These are phyloP conservation scores for Platygyra sinensis DNA, from an alignment of 64 coral and sea anemone species.

Conservation along the genomic window DNA sequence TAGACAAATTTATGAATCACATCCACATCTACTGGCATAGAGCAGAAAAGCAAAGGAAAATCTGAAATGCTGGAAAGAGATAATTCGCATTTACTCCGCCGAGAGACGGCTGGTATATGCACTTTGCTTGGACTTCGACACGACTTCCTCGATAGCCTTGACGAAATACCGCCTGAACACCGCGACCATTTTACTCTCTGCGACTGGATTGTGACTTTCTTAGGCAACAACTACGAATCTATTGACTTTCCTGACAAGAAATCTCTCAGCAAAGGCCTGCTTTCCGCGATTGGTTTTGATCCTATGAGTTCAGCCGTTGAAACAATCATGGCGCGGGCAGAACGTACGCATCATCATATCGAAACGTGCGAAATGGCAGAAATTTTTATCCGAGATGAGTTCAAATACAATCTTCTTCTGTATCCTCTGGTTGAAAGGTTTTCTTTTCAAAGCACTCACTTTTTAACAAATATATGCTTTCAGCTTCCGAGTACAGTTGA, in stretches of 20 bases:
- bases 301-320: neutral
- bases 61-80: neutral
- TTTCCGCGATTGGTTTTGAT: slow-evolving; percentile 31
- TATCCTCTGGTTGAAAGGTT: neutral
- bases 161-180: neutral
- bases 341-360: slow-evolving; percentile 7
- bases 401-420: slow-evolving; percentile 29
- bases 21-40: too few species aligned
- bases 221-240: neutral
- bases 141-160: slow-evolving; percentile 19
- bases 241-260: neutral
- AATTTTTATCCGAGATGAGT: slow-evolving; percentile 30
- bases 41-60: neutral
- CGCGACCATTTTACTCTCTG: neutral
- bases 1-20: too few species aligned
- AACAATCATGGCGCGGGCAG: neutral
- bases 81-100: neutral
- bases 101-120: neutral
- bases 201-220: slow-evolving; percentile 3
- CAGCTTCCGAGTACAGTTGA: neutral
- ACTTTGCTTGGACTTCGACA: neutral
- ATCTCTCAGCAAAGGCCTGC: neutral
- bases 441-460: neutral
- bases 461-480: slow-evolving; percentile 10
- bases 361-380: slow-evolving; percentile 30